These are phyloP conservation scores for Diachrysia chrysitis DNA, from an alignment of 2,888 invertebrate genomes.

Conservation along the genomic window DNA sequence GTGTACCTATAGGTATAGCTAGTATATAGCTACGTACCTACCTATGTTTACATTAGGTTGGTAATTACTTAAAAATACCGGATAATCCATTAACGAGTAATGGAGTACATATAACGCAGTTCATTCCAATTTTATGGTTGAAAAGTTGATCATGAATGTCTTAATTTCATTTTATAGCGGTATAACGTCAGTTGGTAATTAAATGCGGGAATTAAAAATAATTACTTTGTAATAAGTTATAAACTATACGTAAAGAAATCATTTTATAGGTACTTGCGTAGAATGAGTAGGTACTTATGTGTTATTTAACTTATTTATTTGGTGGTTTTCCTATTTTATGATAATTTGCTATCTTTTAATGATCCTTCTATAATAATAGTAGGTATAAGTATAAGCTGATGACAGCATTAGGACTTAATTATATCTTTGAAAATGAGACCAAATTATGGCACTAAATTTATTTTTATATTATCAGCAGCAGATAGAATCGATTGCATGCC, in stretches of 20 bases:
- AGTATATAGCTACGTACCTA: too few species aligned
- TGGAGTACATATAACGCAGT: background rate
- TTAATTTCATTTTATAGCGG: background rate
- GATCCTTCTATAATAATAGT: too few species aligned
- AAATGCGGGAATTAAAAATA: constrained; percentile 25
- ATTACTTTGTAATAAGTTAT: constrained; percentile 12
- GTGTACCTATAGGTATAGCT: too few species aligned
- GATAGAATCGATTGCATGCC: too few species aligned
- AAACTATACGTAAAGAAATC: background rate
- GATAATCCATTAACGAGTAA: constrained; percentile 1
- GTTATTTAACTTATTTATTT: background rate
- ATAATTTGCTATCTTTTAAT: constrained; percentile 2
- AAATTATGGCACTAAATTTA: background rate
- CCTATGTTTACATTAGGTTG: too few species aligned
- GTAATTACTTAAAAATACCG: too few species aligned
- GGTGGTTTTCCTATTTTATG: background rate
- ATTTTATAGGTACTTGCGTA: background rate
- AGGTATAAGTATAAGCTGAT: background rate
- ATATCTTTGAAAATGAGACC: background rate
- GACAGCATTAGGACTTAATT: background rate
- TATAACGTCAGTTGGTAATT: background rate
- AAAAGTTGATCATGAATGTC: constrained; percentile 5
- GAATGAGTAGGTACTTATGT: background rate
- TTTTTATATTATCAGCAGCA: background rate
- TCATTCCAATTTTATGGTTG: background rate